These are phyloP conservation scores for Picathartes gymnocephalus DNA, from an alignment of 2,113 vertebrate species.

Conservation along the genomic window DNA sequence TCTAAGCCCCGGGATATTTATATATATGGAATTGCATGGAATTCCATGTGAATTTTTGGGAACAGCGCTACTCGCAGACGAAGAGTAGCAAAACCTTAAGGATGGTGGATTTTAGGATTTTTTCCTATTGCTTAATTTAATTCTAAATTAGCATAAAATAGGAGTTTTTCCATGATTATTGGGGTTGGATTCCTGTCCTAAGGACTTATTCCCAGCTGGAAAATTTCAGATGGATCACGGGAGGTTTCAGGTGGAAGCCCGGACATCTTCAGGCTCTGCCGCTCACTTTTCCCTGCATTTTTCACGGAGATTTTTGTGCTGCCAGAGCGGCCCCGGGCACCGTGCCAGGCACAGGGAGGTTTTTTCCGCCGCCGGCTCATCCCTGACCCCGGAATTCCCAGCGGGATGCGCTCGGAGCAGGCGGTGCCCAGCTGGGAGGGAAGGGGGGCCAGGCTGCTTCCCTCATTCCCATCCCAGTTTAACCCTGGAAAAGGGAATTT, in stretches of 20 bases:
- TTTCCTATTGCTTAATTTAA: fast-evolving
- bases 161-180: fast-evolving
- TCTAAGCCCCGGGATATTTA: too few relatives aligned
- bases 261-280: not conserved
- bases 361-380: not conserved
- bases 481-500: not conserved
- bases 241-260: fast-evolving
- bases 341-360: not conserved
- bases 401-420: not conserved
- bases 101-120: not conserved
- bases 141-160: fast-evolving
- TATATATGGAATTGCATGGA: fast-evolving
- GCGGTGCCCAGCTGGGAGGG: not conserved
- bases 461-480: not conserved
- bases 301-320: not conserved
- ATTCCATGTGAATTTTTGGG: fast-evolving
- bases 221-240: fast-evolving
- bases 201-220: not conserved
- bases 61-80: fast-evolving
- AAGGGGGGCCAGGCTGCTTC: not conserved
- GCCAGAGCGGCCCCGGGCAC: fast-evolving
- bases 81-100: fast-evolving
- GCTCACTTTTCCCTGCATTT: not conserved
- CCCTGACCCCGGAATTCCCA: not conserved
- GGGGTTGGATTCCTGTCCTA: too few relatives aligned